Base-by-base conservation (phyloP, 2,797 vertebrate species). In the Galagoides demidoff region DNA sequence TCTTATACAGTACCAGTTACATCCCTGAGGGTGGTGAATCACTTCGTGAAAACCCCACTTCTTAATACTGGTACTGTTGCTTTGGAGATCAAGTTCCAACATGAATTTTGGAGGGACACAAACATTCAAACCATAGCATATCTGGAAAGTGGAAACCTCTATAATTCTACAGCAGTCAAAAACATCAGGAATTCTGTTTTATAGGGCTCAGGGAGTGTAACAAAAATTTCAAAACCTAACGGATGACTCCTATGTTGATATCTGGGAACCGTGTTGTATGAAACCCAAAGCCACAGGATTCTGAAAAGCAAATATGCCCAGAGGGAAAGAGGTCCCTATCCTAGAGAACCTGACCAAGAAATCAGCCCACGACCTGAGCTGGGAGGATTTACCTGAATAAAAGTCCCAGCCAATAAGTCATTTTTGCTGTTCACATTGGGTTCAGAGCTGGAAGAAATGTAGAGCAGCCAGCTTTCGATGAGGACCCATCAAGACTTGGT, bases 201-300 rank as follows among this genome's bases (percentile, higher is more conserved):
- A 43, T 29, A 52, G 70, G 25, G 20, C 71, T 89, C 79, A 93
- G 79, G 84, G n/a, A 45, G 9, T 79, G 8, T 85, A 85, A 68
- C 52, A 37, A n/a, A 96, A 45, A 63, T 82, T 85, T 92, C 73
- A 7, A 88, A 96, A 92, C 6, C 17, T 61, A 43, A 59, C 16
- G 19, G 34, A 94, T 57, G 17, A 61, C 34, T 78, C 66, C 83
- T 81, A 57, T 13, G 34, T 87, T 76, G 64, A 20, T 71, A 52
- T 87, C 85, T 43, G 52, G 49, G 34, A 85, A 93, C 89, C 37
- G 64, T 82, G 74, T 73, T 82, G 4, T 77, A 39, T 84, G 63
- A 94, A 79, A 88, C 34, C 31, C 57, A 27, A 93, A 94, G 23
- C 25, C 95, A 83, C 31, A 74, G 34, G 45, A 91, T 94, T 49